Evolutionary conservation across 2,797 vertebrate species (phyloP).

Genomic region (Choloepus didactylus): DNA sequence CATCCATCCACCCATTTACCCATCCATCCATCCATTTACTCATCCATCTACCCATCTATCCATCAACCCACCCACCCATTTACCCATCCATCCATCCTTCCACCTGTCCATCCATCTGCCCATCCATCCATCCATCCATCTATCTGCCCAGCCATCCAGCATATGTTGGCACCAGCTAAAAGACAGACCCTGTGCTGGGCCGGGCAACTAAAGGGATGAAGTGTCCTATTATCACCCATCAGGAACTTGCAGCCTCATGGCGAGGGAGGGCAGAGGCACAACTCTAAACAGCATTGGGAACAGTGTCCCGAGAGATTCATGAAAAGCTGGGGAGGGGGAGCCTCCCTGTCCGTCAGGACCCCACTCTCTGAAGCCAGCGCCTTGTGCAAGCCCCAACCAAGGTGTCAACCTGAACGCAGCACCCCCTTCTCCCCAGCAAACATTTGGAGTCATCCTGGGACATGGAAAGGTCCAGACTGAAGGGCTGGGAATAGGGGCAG

Average conservation of each 20-base stretch:
- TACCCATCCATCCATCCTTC: accelerated
- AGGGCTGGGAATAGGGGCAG: neutral
- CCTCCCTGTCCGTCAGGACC: neutral
- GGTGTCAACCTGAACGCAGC: neutral
- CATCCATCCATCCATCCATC: neutral
- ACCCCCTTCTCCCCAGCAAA: neutral
- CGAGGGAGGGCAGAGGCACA: neutral
- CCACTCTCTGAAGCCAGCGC: neutral
- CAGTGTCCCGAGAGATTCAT: neutral
- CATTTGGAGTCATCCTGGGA: neutral
- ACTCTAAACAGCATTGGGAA: neutral
- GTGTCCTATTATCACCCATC: neutral
- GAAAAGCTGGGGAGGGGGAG: neutral
- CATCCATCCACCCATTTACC: no score
- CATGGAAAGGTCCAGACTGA: neutral
- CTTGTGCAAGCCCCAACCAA: neutral
- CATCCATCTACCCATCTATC: accelerated
- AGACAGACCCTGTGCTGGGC: neutral
- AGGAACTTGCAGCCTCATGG: neutral
- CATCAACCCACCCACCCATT: no score
- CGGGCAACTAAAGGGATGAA: neutral
- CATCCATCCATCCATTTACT: neutral
- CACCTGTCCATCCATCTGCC: neutral
- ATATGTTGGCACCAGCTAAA: neutral
- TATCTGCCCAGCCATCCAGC: neutral